These are phyloP conservation scores for Caretta caretta DNA, from an alignment of 2,113 vertebrate genomes.

Conservation along the genomic window DNA sequence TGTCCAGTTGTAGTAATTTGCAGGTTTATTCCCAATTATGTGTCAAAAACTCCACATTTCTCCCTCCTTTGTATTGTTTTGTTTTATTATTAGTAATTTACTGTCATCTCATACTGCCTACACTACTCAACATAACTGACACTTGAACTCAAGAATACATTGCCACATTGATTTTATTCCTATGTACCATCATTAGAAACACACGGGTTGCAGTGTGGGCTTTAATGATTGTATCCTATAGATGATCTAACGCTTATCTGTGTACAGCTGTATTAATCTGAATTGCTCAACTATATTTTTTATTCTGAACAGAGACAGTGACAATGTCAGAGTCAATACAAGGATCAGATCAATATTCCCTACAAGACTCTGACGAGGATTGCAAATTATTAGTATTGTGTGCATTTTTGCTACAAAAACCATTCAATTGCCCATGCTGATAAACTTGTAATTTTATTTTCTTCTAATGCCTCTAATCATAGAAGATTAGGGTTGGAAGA, in stretches of 20 bases:
- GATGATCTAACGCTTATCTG: neutral
- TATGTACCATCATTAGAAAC: conserved; percentile 5
- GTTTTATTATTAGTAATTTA: neutral
- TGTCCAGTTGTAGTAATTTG: neutral
- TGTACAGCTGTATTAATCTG: neutral
- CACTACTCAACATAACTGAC: neutral
- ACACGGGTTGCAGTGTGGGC: neutral
- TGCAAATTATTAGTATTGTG: neutral
- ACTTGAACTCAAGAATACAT: conserved; percentile 9
- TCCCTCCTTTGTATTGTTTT: neutral
- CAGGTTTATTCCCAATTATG: neutral
- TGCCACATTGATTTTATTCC: neutral
- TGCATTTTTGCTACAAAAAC: neutral
- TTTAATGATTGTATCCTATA: neutral
- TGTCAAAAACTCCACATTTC: neutral
- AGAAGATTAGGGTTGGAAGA: too few relatives aligned
- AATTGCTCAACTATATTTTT: neutral
- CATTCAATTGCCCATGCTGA: neutral
- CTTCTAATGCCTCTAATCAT: neutral
- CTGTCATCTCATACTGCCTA: neutral
- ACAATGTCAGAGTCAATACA: neutral
- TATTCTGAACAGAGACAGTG: neutral
- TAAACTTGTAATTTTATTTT: neutral
- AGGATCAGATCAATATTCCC: neutral
- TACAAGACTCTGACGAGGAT: neutral